phyloP scores from a whole-genome alignment of 2,888 invertebrate species.

The Caenorhabditis sp. region DNA sequence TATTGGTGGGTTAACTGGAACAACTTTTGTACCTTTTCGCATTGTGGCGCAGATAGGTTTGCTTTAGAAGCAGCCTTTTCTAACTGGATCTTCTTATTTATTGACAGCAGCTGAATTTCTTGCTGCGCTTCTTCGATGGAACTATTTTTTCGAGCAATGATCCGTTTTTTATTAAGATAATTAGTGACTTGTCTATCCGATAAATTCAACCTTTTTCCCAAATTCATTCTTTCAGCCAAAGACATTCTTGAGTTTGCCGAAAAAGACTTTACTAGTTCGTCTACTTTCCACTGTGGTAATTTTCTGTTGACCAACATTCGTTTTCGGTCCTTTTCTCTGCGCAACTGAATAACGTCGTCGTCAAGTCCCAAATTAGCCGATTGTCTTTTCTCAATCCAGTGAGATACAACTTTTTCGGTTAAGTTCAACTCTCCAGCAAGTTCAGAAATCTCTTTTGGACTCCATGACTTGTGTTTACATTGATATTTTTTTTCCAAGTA shows the following conservation, averaged over 20 bases:
- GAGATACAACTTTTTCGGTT: neutral
- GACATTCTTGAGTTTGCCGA: neutral
- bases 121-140: no score
- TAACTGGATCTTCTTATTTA: no score
- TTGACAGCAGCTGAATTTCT: no score
- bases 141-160: no score
- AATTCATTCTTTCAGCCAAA: neutral
- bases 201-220: neutral
- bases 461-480: neutral
- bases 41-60: neutral
- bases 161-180: constrained; percentile 7
- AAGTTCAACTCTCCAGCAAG: neutral
- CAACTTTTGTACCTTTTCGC: neutral
- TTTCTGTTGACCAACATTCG: neutral
- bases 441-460: neutral
- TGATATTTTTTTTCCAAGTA: constrained; percentile 15
- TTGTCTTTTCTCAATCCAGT: constrained; percentile 5
- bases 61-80: neutral
- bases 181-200: neutral
- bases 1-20: no score
- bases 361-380: neutral
- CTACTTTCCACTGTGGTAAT: neutral
- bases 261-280: neutral
- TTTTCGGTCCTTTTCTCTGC: neutral
- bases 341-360: neutral